Evolutionary conservation across 2,797 vertebrate genomes (phyloP).

Genomic region (Enteromius thamalakanensis): DNA sequence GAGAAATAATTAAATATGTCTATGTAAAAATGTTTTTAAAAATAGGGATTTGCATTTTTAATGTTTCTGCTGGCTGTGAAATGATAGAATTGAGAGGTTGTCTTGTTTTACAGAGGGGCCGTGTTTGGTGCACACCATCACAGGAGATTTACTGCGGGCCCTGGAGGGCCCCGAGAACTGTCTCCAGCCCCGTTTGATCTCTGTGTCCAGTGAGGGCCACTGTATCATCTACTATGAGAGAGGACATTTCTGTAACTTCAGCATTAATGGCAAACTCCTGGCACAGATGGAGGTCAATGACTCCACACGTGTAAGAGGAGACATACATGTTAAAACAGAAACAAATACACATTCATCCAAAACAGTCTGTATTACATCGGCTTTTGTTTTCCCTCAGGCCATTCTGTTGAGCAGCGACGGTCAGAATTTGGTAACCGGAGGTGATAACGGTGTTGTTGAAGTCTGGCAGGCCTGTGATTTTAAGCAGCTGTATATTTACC

Average conservation of each 20-base stretch:
- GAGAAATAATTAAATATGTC: not conserved
- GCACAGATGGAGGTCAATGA: slow-evolving; percentile 99
- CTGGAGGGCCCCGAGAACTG: slow-evolving; percentile 93
- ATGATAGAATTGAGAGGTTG: not conserved
- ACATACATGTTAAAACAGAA: not conserved
- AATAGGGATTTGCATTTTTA: not conserved
- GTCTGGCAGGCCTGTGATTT: slow-evolving; percentile 99
- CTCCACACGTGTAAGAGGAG: slow-evolving; percentile 86
- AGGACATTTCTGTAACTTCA: slow-evolving; percentile 98
- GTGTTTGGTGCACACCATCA: slow-evolving; percentile 98
- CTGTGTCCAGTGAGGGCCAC: slow-evolving; percentile 96
- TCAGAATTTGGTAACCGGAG: slow-evolving; percentile 97
- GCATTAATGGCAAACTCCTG: slow-evolving; percentile 97
- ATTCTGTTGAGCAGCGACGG: slow-evolving; percentile 97
- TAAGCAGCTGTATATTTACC: slow-evolving; percentile 99
- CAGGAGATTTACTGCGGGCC: slow-evolving; percentile 93
- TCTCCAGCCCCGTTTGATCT: slow-evolving; percentile 88
- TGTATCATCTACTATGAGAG: slow-evolving; percentile 98
- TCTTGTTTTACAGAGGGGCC: slow-evolving; percentile 86
- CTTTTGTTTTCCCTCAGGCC: slow-evolving; percentile 76
- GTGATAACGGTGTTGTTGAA: slow-evolving; percentile 97
- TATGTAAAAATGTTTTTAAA: too few species aligned
- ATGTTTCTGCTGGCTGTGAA: slow-evolving; percentile 7
- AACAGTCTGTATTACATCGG: not conserved
- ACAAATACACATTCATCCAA: not conserved